phyloP scores from a whole-genome alignment of 2,888 invertebrate genomes.

The Heliconius hortense region DNA sequence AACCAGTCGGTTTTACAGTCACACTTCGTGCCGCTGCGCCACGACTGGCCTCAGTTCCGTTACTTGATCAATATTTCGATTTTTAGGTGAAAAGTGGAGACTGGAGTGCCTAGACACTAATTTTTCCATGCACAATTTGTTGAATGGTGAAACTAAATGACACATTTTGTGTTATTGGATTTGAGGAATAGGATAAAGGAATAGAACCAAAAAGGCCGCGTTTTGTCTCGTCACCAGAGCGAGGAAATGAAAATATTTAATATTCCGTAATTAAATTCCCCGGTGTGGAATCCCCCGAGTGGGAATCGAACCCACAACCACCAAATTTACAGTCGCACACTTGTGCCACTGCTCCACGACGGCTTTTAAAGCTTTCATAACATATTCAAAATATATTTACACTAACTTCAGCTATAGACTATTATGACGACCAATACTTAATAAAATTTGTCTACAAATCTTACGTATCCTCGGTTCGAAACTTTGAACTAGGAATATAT shows the following conservation, averaged over 20 bases:
- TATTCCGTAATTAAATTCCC: no score
- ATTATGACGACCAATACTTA: constrained; percentile 36
- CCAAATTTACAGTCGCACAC: not conserved
- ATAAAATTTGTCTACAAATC: constrained; percentile 35
- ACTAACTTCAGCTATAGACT: constrained; percentile 26
- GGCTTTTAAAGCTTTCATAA: not conserved
- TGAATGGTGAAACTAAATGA: no score
- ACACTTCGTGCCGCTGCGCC: no score
- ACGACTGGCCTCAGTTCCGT: no score
- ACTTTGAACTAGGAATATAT: constrained; percentile 6
- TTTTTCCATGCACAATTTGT: no score
- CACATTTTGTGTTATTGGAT: no score
- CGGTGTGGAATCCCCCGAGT: not conserved
- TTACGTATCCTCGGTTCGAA: constrained; percentile 20
- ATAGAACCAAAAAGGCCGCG: no score
- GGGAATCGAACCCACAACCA: not conserved
- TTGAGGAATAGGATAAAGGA: no score
- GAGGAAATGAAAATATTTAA: not conserved
- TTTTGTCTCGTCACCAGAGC: no score
- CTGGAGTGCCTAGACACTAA: no score
- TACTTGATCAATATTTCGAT: not conserved
- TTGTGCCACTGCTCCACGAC: not conserved
- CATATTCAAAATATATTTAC: constrained; percentile 12
- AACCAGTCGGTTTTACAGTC: no score
- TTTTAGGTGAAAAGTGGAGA: no score